These are phyloP conservation scores for Picus viridis DNA, from an alignment of 2,797 vertebrate species.

Conservation along the genomic window DNA sequence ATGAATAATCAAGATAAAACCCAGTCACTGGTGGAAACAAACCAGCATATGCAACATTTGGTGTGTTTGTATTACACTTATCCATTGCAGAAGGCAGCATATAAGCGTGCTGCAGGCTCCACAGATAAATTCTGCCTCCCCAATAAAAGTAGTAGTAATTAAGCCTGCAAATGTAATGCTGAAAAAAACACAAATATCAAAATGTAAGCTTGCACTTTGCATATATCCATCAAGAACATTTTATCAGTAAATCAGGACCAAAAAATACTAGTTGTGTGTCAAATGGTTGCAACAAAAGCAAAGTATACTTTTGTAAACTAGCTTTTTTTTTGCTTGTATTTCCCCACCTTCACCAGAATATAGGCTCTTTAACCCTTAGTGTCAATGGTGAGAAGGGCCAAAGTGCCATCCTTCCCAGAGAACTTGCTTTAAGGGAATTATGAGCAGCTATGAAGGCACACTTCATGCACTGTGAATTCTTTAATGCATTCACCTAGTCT, in stretches of 20 bases:
- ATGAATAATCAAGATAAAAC: not conserved
- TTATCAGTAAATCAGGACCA: not conserved
- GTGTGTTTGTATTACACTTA: not conserved
- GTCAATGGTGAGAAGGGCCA: not conserved
- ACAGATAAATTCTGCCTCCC: not conserved
- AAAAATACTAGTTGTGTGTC: not conserved
- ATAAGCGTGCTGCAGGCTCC: not conserved
- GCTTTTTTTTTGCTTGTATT: not conserved
- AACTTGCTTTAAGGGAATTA: not conserved
- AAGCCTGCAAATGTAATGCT: not conserved
- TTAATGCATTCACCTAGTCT: not conserved
- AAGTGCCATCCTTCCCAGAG: not conserved
- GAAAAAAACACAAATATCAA: not conserved
- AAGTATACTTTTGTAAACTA: not conserved
- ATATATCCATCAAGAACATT: not conserved
- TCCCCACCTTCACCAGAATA: not conserved
- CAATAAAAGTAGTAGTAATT: not conserved
- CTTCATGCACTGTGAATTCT: not conserved
- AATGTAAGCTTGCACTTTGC: not conserved
- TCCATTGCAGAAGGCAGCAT: not conserved
- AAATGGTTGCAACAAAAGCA: not conserved
- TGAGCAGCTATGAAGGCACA: not conserved
- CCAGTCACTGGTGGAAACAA: not conserved
- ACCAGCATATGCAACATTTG: not conserved
- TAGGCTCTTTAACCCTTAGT: not conserved